Percentiles rank a stretch among this genome's conserved stretches.
Evolutionary conservation across 1,140 invertebrate genomes (phyloP).

Genomic region (Lasaia peninsularis): DNA sequence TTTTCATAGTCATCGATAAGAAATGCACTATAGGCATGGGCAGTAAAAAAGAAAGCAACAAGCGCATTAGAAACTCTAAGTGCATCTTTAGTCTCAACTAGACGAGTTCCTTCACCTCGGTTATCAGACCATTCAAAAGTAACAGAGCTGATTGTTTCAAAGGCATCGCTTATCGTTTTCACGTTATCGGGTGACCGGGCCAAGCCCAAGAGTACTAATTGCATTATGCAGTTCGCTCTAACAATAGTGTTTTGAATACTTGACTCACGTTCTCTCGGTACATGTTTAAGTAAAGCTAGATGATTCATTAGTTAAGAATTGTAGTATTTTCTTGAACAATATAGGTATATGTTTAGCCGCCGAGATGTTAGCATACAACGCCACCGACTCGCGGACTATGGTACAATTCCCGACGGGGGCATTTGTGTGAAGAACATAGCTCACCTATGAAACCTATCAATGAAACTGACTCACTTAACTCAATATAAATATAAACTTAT

Average conservation of each 20-base stretch:
- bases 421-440: too few relatives aligned
- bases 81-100: neutral
- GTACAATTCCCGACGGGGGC: too few relatives aligned
- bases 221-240: neutral
- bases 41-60: too few relatives aligned
- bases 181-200: conserved; percentile 11
- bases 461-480: too few relatives aligned
- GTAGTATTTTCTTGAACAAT: neutral
- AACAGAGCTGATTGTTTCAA: conserved; percentile 2
- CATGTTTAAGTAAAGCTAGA: neutral
- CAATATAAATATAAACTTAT: too few relatives aligned
- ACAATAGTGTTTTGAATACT: conserved; percentile 7
- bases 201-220: neutral
- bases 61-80: too few relatives aligned
- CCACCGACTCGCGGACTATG: too few relatives aligned
- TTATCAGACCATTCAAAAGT: conserved; percentile 1
- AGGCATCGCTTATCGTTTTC: neutral
- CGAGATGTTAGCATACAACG: too few relatives aligned
- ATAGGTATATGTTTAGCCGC: too few relatives aligned
- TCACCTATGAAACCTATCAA: too few relatives aligned
- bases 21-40: too few relatives aligned
- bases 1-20: too few relatives aligned
- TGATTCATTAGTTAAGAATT: neutral
- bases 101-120: conserved; percentile 2
- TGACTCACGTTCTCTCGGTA: neutral